Conservation (phyloP, 2,888 invertebrate species). For the Cataglyphis albicans region DNA sequence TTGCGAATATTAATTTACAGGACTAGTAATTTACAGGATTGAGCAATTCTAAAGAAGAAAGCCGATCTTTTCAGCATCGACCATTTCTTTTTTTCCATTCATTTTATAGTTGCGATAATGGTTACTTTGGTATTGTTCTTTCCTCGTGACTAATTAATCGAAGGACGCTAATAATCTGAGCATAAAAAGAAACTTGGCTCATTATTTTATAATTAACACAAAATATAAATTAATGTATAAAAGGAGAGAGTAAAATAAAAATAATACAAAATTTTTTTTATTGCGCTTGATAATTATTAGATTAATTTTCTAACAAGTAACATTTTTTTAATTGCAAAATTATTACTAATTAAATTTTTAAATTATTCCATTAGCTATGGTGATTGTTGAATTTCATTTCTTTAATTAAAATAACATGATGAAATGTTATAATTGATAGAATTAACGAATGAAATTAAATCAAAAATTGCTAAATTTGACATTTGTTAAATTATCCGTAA, state of each 20-base stretch:
- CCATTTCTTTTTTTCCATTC: neutral
- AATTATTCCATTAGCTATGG: neutral
- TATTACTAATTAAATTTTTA: neutral
- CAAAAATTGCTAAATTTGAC: neutral
- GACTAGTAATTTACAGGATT: conserved; percentile 13
- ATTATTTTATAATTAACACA: conserved; percentile 6
- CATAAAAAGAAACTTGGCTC: neutral
- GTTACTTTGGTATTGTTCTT: conserved; percentile 18
- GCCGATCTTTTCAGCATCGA: neutral
- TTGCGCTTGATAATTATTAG: neutral
- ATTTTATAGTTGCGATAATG: conserved; percentile 1
- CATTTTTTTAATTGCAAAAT: conserved; percentile 4
- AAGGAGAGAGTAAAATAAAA: neutral
- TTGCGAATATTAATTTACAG: neutral
- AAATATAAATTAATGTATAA: neutral
- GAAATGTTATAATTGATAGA: conserved; percentile 11
- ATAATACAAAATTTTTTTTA: neutral
- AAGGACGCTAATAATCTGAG: neutral
- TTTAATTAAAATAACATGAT: neutral
- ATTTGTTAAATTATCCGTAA: conserved; percentile 21
- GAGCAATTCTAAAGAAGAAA: conserved; percentile 27
- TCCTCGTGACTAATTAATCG: conserved; percentile 12
- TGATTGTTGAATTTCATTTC: neutral
- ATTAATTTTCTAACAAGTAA: neutral
- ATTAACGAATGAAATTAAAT: conserved; percentile 1